phyloP scores from a whole-genome alignment of 2,888 invertebrate genomes.

The Phalera bucephala region DNA sequence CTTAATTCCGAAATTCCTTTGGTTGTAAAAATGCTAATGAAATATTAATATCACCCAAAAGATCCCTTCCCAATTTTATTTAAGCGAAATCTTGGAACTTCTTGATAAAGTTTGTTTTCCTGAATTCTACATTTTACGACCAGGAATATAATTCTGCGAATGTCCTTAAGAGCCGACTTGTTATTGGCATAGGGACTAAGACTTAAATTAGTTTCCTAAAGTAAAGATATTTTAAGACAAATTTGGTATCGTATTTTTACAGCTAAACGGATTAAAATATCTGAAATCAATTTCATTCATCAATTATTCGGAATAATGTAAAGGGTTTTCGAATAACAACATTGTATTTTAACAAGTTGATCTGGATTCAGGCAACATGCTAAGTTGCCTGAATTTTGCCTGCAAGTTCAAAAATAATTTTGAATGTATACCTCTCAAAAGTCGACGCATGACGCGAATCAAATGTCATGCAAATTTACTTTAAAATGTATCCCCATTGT shows the following conservation, averaged over 20 bases:
- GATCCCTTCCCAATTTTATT: slow-evolving; percentile 27
- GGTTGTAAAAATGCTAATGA: slow-evolving; percentile 17
- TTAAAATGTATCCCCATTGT: too few relatives aligned
- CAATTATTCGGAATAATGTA: too few relatives aligned
- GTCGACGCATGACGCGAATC: too few relatives aligned
- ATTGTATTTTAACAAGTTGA: too few relatives aligned
- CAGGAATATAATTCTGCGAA: slow-evolving; percentile 17
- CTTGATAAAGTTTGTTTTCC: slow-evolving; percentile 23
- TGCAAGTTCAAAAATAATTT: too few relatives aligned
- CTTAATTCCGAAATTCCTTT: slow-evolving; percentile 1
- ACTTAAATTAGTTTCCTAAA: neutral
- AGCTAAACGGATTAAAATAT: too few relatives aligned
- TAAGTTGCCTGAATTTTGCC: too few relatives aligned
- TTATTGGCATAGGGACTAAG: slow-evolving; percentile 10
- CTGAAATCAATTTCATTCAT: neutral
- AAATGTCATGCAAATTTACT: too few relatives aligned
- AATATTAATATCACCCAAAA: slow-evolving; percentile 27
- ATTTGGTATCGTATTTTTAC: too few relatives aligned
- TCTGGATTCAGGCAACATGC: too few relatives aligned
- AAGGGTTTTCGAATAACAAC: too few relatives aligned
- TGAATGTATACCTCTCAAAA: too few relatives aligned
- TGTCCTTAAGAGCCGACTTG: slow-evolving; percentile 13
- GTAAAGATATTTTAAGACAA: neutral
- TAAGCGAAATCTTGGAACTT: slow-evolving; percentile 21
- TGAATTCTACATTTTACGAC: slow-evolving; percentile 32